Conservation (phyloP, 1,140 invertebrate species). For the Drosophila lacertosa region DNA sequence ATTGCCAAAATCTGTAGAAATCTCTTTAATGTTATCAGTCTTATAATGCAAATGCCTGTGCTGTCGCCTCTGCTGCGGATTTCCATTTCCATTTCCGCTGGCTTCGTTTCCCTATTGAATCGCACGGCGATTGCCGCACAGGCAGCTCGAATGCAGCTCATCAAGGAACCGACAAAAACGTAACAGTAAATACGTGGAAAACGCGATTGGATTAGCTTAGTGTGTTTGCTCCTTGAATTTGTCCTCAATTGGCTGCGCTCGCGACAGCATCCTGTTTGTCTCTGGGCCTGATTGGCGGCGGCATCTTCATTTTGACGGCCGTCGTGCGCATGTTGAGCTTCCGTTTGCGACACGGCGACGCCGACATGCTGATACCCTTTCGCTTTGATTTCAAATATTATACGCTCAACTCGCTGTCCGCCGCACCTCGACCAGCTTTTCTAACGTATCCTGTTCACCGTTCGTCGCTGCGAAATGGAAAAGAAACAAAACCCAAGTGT, state of each 20-base stretch:
- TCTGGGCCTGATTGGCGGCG: slow-evolving; percentile 15
- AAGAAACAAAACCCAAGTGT: slow-evolving; percentile 35
- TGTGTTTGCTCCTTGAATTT: slow-evolving; percentile 47
- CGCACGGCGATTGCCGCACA: slow-evolving; percentile 53
- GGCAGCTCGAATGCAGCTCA: slow-evolving; percentile 68
- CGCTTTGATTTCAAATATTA: slow-evolving; percentile 84
- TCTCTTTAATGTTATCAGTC: slow-evolving; percentile 84
- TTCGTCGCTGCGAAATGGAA: slow-evolving; percentile 11
- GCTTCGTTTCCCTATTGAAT: neutral
- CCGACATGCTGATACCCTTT: slow-evolving; percentile 69
- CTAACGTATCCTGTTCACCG: slow-evolving; percentile 2
- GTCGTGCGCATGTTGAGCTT: slow-evolving; percentile 79
- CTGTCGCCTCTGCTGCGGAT: slow-evolving; percentile 29
- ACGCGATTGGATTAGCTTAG: slow-evolving; percentile 71
- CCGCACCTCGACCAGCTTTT: slow-evolving; percentile 23
- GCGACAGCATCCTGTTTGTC: slow-evolving; percentile 12
- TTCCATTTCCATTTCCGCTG: slow-evolving; percentile 28
- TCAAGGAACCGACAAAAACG: slow-evolving; percentile 71
- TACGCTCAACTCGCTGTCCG: slow-evolving; percentile 61
- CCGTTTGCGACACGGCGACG: slow-evolving; percentile 49
- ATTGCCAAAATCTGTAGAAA: slow-evolving; percentile 74
- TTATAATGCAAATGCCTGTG: slow-evolving; percentile 83
- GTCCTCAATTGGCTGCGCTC: slow-evolving; percentile 36
- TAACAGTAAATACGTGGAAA: slow-evolving; percentile 75
- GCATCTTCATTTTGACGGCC: slow-evolving; percentile 78